Evolutionary conservation across 2,797 vertebrate genomes (phyloP).

Genomic region (Periophthalmus magnuspinnatus): DNA sequence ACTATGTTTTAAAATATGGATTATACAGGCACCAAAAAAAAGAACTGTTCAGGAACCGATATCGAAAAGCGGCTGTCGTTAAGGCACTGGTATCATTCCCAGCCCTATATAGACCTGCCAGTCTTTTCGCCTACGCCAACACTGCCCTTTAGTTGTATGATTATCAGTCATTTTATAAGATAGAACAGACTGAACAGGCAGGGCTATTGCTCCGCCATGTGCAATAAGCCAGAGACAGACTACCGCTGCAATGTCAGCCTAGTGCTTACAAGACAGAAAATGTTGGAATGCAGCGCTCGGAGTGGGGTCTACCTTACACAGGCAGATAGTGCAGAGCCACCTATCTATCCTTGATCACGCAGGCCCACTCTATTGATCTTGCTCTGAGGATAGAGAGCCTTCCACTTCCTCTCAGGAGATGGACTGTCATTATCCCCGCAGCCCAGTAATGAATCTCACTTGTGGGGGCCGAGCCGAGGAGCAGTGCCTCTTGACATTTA

Average conservation of each 20-base stretch:
- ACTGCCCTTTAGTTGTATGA: neutral
- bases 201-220: neutral
- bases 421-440: conserved; percentile 67
- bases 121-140: no score
- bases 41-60: no score
- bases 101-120: no score
- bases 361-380: conserved; percentile 72
- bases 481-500: conserved; percentile 76
- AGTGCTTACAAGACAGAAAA: conserved; percentile 24
- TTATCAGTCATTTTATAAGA: neutral
- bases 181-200: conserved; percentile 24
- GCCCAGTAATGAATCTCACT: conserved; percentile 77
- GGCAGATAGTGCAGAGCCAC: conserved; percentile 38
- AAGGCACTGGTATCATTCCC: no score
- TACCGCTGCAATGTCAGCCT: conserved; percentile 21
- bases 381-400: conserved; percentile 68
- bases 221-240: conserved; percentile 7
- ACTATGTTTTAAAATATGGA: no score
- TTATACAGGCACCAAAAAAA: no score
- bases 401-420: conserved; percentile 72
- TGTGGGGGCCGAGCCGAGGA: conserved; percentile 62
- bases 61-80: no score
- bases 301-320: conserved; percentile 37
- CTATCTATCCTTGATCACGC: conserved; percentile 58
- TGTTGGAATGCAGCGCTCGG: conserved; percentile 21